These are phyloP conservation scores for Sciurus vulgaris DNA, from an alignment of 2,797 vertebrate genomes.

Conservation along the genomic window DNA sequence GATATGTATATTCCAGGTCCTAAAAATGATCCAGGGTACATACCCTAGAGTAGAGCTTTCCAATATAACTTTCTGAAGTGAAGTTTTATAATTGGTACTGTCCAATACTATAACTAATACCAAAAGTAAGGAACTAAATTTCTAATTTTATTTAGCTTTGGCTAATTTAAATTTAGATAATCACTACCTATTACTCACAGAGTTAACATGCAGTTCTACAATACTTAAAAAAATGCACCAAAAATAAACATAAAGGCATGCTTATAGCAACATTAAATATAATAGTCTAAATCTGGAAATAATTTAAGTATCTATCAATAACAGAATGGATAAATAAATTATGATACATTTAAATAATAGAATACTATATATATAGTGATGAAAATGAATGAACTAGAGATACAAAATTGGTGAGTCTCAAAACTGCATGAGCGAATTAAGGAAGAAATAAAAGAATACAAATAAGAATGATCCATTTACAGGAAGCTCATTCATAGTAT, in stretches of 20 bases:
- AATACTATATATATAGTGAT: not conserved
- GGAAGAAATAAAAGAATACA: not conserved
- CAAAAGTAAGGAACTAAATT: not conserved
- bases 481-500: not conserved
- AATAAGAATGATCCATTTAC: not conserved
- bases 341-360: not conserved
- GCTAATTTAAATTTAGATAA: slow-evolving; percentile 17
- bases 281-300: not conserved
- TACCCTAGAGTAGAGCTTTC: not conserved
- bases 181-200: not conserved
- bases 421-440: slow-evolving; percentile 38
- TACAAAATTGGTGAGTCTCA: not conserved
- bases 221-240: not conserved
- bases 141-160: not conserved
- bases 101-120: not conserved
- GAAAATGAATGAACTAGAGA: not conserved
- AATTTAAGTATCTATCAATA: not conserved
- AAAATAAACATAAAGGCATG: not conserved
- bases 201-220: not conserved
- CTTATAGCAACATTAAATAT: not conserved
- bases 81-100: not conserved
- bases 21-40: not conserved
- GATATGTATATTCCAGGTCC: not conserved
- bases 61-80: not conserved
- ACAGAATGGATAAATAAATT: not conserved